Base-by-base conservation (phyloP, 2,113 vertebrate species). In the Phalacrocorax aristotelis region DNA sequence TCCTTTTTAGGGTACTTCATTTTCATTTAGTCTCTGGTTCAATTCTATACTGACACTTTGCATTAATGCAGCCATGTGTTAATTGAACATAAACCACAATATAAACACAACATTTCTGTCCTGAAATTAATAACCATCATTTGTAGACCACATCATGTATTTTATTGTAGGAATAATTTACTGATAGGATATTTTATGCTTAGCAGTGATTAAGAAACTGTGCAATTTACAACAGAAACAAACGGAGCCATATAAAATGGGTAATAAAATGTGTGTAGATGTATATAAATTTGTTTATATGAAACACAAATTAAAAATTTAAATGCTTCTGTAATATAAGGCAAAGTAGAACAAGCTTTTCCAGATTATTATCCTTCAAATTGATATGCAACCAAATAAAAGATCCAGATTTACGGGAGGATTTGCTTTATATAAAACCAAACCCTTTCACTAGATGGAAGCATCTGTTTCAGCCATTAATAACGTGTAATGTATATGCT, bases 381-480 rank as follows among this genome's bases (percentile, higher is more conserved):
- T 5, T 87, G 79, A 93, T 90, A 78, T 75, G 85, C 60, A 95
- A 71, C 52, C 69, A 87, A 93, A 88, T 96, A 95, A 96, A 95
- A 94, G 81, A 88, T 78, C 52, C 52, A 91, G 62, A 94, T 94
- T 94, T 96, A 96, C 46, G 77, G 51, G 51, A 95, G 70, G 51
- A 88, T 94, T 95, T 95, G 38, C 32, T 81, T 87, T 87, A 68
- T 83, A 52, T 21, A 40, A 91, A 95, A 96, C 74, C 54, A 94
- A 95, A 54, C 51, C 58, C 52, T 75, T 90, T 95, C 71, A 76
- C 70, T 89, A 36, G 71, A 77, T 57, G 48, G 84, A 94, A 95
- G 92, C 94, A 93, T 96, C 92, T 97, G 95, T 95, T 97, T 95
- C 87, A 91, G 54, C 88, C 92, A 95, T 96, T 96, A 95, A 95